Base-by-base conservation (phyloP, 2,888 invertebrate genomes). In the Oligia latruncula region DNA sequence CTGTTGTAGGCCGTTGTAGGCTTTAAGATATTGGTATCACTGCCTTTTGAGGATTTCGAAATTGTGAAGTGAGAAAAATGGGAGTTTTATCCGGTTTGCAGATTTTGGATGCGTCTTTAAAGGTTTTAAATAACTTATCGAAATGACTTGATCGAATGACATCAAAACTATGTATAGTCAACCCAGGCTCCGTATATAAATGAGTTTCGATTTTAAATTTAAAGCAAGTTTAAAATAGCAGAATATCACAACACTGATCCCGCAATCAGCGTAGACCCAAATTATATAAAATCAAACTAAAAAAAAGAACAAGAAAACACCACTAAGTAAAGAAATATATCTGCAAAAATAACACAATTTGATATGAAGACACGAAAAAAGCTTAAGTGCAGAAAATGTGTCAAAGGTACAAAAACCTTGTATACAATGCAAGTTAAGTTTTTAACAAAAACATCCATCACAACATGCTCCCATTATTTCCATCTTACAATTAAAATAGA, bases 401-500 rank as follows among this genome's bases (percentile, higher is more conserved):
- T 29, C 35, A 29, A n/a, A 49, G 13, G 1, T 17, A 23, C 0
- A 55, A 72, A 71, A 72, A 79, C 17, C 29, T 52, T 40, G 49
- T 65, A 6, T 2, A 81, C 46, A 46, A 72, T 46, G n/a, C 17
- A 72, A 29, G 52, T 46, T 13, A 20, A 23, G 29, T 58, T 23
- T 29, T 9, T 2, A 35, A 43, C 35, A 52, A 82, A 82, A 74
- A 74, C 49, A 49, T 13, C 17, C 23, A 29, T 43, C 13, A 66
- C n/a, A 23, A 73, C 43, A 74, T 55, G 35, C 62, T 60, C 15
- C 23, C 8, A 78, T 68, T 74, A 76, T 76, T 64, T 71, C 52
- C 43, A 73, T 9, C 49, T 66, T 68, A 71, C 62, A 74, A 86
- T 85, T 79, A 80, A 84, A 84, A 75, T 73, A 64, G 74, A 77